Percentiles rank a stretch among this genome's conserved stretches.
Evolutionary conservation across 2,888 invertebrate genomes (phyloP).

Genomic region (Phorcus lineatus): DNA sequence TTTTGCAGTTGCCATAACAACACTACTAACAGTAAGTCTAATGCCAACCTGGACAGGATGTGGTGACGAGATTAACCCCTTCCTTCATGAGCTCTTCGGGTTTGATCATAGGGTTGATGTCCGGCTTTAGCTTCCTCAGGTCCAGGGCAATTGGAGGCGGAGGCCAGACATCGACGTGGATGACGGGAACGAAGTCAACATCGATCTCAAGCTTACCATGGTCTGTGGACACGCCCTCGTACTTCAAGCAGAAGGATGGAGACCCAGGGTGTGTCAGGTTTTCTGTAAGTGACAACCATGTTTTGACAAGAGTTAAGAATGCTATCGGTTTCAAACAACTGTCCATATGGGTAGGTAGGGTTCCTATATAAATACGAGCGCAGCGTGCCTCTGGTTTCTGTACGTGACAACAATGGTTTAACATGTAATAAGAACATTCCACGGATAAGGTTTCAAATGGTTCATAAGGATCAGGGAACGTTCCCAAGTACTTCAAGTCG

Average conservation of each 20-base stretch:
- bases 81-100: neutral
- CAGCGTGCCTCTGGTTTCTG: no score
- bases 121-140: neutral
- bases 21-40: no score
- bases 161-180: neutral
- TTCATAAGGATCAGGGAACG: no score
- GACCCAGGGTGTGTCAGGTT: neutral
- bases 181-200: neutral
- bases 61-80: neutral
- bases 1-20: no score
- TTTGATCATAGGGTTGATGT: neutral
- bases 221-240: neutral
- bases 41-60: neutral
- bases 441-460: no score
- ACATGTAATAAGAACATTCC: no score
- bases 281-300: neutral
- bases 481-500: no score
- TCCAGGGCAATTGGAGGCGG: neutral
- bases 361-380: no score
- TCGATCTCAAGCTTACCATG: neutral
- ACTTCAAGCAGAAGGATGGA: neutral
- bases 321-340: no score
- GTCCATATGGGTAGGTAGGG: no score
- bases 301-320: no score
- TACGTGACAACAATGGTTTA: no score